Evolutionary conservation across 2,797 vertebrate genomes (phyloP).

Genomic region (Leuciscus waleckii): DNA sequence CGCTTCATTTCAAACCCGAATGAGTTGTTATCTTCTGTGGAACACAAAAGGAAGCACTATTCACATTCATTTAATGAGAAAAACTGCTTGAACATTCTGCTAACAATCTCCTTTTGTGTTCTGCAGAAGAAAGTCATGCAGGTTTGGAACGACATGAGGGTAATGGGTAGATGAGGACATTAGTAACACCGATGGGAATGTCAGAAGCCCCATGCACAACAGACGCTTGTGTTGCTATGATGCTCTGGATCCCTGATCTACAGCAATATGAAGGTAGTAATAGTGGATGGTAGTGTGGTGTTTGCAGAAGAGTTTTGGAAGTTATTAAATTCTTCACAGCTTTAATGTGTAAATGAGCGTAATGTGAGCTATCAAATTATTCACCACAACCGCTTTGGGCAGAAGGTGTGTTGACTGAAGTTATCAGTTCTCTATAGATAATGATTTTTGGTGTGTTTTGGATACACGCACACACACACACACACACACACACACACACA

Average conservation of each 20-base stretch:
- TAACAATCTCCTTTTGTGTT: neutral
- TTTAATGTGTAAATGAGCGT: neutral
- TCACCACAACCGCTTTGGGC: neutral
- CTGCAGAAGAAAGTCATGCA: neutral
- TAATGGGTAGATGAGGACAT: constrained; percentile 1
- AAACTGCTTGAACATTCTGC: neutral
- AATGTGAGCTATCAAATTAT: neutral
- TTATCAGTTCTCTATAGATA: neutral
- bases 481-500: no score
- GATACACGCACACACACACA: neutral
- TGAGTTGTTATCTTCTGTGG: no score
- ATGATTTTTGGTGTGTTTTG: neutral
- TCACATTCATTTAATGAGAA: neutral
- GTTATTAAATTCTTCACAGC: neutral
- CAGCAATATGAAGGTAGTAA: neutral
- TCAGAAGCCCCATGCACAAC: neutral
- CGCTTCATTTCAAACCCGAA: neutral
- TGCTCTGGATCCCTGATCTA: neutral
- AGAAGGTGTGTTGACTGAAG: neutral
- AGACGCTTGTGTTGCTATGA: neutral
- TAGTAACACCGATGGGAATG: neutral
- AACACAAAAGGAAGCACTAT: neutral
- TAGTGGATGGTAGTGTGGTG: neutral
- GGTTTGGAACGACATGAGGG: neutral
- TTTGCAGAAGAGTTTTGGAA: neutral